These are phyloP conservation scores for Calliphora vomitoria DNA, from an alignment of 2,888 invertebrate species.

Conservation along the genomic window DNA sequence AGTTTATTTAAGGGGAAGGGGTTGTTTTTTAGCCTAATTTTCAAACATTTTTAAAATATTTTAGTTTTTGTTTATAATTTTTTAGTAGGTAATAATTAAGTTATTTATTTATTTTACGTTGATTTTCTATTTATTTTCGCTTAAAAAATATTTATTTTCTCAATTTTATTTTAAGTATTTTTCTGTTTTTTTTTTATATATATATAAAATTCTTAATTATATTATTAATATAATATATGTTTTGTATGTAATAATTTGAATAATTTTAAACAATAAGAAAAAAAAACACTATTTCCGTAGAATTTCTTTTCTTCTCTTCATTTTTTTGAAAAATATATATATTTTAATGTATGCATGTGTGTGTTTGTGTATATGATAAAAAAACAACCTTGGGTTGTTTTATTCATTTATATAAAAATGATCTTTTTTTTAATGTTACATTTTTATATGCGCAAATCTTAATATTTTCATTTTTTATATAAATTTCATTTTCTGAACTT, in stretches of 20 bases:
- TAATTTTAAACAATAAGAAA: conserved; percentile 54
- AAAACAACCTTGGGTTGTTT: conserved; percentile 77
- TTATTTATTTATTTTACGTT: conserved; percentile 21
- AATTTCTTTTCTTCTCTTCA: conserved; percentile 71
- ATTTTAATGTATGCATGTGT: conserved; percentile 38
- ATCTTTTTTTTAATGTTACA: not conserved
- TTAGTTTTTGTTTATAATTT: conserved; percentile 17
- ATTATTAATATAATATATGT: conserved; percentile 18
- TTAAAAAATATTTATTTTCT: conserved; percentile 33
- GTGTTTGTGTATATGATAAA: not conserved
- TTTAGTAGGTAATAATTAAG: conserved; percentile 47
- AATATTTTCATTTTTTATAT: conserved; percentile 36
- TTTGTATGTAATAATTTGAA: conserved; percentile 22
- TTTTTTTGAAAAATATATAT: conserved; percentile 21
- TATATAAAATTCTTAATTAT: conserved; percentile 47
- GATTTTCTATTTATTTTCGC: conserved; percentile 9
- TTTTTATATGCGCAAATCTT: conserved; percentile 21
- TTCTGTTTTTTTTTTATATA: conserved; percentile 1
- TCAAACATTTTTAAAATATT: conserved; percentile 48
- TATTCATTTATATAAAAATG: conserved; percentile 26
- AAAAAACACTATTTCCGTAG: conserved; percentile 9
- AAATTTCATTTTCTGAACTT: conserved; percentile 53
- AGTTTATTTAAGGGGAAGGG: conserved; percentile 15
- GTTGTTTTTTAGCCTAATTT: conserved; percentile 45
- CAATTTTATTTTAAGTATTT: conserved; percentile 28